Evolutionary conservation across 2,113 vertebrate species (phyloP).

Genomic region (Cochlearius cochlearius): DNA sequence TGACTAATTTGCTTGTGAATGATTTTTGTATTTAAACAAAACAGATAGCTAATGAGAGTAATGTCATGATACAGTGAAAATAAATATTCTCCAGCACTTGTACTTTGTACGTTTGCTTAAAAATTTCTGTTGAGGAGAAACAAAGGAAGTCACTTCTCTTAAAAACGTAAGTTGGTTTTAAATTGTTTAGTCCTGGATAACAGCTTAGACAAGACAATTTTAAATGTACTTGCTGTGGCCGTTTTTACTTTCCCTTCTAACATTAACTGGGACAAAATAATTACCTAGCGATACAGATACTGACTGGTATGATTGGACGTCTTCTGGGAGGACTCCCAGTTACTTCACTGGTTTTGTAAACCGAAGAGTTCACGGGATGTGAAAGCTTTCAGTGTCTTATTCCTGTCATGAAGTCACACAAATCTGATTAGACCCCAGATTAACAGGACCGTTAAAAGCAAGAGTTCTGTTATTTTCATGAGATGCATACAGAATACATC

Average conservation of each 20-base stretch:
- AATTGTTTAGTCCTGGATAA: neutral
- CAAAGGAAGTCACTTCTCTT: neutral
- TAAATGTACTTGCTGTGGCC: neutral
- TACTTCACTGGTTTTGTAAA: neutral
- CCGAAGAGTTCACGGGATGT: neutral
- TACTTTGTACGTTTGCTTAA: neutral
- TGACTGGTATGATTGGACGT: neutral
- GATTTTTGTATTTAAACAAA: slow-evolving; percentile 5
- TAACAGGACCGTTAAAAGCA: neutral
- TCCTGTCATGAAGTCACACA: neutral
- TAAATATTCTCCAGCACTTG: slow-evolving; percentile 38
- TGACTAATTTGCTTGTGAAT: slow-evolving; percentile 21
- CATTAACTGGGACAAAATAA: neutral
- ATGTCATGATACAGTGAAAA: neutral
- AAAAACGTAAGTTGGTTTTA: neutral
- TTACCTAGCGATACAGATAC: neutral
- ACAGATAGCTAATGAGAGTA: neutral
- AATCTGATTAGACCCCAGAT: neutral
- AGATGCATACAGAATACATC: neutral
- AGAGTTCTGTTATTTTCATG: neutral
- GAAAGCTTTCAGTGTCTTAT: neutral
- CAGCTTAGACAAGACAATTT: neutral
- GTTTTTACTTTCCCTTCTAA: neutral
- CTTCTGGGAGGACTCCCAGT: neutral
- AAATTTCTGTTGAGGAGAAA: neutral